Base-by-base conservation (phyloP, 2,888 invertebrate species). In the Ophonus ardosiacus region DNA sequence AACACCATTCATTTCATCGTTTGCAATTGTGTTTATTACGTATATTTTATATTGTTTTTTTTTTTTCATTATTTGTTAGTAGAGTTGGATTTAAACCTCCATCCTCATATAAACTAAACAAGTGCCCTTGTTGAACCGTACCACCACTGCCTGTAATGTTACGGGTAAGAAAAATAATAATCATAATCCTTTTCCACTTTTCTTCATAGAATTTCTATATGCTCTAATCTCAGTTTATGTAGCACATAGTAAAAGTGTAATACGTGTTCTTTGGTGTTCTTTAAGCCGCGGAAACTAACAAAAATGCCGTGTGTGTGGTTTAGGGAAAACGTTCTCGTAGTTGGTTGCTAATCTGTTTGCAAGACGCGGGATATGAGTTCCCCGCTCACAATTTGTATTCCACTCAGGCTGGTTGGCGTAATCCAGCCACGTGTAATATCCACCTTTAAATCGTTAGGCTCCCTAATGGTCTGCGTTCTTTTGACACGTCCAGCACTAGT, bases 351-450 rank as follows among this genome's bases (percentile, higher is more conserved):
- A 74, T 74, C 71, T 74, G 43, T 74, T 74, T 74, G 71, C 68
- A 68, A 31, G 68, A 15, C 68, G 68, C 31, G 61, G 74, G 76
- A 76, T 83, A 83, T 76, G 71, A 83, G 74, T 78, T 83, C 18
- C 59, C 83, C n/a, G 21, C 38, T 38, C 61, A 31, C 40, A 63
- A 76, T 83, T 76, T 76, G 83, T 83, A 83, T 83, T 83, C 83
- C 59, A 61, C 63, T 57, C 31, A 74, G 31, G 78, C 78, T 24
- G n/a, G 78, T n/a, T 57, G 51, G 83, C 21, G 83, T 83, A 83
- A 83, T 83, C 61, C 83, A 74, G 40, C 83, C 83, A 76, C 83
- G 83, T 83, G 83, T 83, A 83, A 83, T 83, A 83, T 83, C 83
- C 76, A 83, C 83, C 83, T 83, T 83, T 83, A 83, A 83, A 83